A percentile compares a stretch with the other conserved stretches of the same genome.
These are phyloP conservation scores for Eueides isabella DNA, from an alignment of 1,140 invertebrate genomes.

Conservation along the genomic window DNA sequence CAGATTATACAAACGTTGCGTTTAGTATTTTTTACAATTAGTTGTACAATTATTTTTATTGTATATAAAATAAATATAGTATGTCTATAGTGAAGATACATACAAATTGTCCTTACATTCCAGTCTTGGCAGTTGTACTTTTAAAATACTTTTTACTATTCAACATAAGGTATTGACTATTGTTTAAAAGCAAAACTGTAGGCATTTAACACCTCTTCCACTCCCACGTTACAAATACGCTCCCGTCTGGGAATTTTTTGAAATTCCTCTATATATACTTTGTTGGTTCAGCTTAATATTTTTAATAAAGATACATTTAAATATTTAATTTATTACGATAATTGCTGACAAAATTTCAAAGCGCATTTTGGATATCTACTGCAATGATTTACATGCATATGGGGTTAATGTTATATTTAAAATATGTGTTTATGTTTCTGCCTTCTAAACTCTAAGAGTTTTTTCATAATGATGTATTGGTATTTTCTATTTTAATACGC, in stretches of 20 bases:
- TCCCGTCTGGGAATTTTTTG: conserved; percentile 56
- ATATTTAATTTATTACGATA: background rate
- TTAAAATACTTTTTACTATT: background rate
- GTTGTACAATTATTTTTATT: too few relatives aligned
- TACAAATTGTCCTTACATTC: too few relatives aligned
- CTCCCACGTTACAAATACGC: conserved; percentile 66
- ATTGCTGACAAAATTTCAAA: background rate
- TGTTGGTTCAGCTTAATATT: background rate
- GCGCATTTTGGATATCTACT: background rate
- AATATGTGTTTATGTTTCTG: too few relatives aligned
- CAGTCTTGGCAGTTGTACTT: background rate
- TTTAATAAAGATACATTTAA: background rate
- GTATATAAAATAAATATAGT: too few relatives aligned
- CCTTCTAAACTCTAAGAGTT: too few relatives aligned
- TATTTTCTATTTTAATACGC: too few relatives aligned
- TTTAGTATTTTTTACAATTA: too few relatives aligned
- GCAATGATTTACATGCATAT: too few relatives aligned
- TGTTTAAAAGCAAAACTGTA: conserved; percentile 49
- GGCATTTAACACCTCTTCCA: conserved; percentile 69
- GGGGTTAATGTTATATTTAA: too few relatives aligned
- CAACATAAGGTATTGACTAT: conserved; percentile 16
- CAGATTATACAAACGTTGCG: too few relatives aligned
- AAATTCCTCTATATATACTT: conserved; percentile 25
- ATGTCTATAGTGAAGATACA: too few relatives aligned
- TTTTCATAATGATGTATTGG: too few relatives aligned